Base-by-base conservation (phyloP, 2,113 vertebrate species). In the Fregetta grallaria region DNA sequence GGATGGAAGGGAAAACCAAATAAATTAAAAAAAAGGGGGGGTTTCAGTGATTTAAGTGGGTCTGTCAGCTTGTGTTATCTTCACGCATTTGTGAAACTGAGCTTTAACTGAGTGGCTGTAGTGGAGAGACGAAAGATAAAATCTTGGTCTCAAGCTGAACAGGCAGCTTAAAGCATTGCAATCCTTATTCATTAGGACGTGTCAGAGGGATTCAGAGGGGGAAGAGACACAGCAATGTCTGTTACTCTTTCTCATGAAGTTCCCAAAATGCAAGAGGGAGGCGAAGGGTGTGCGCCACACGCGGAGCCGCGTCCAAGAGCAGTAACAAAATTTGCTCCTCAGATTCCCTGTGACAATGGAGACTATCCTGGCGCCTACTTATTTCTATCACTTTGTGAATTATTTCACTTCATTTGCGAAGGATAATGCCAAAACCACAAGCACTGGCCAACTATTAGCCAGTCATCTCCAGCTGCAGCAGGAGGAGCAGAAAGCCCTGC, bases 61-160 rank as follows among this genome's bases (percentile, higher is more conserved):
- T 78, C 94, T 97, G 97, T 79, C 95, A 86, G 70, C 27, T 81
- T 82, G 36, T 65, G 81, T 88, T 95, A 87, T 14, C 86, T 86
- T 92, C 74, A 68, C 7, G 56, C 56, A 40, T 70, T 92, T 95
- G 86, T 79, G 89, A 87, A 91, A 85, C 58, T 15, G 9, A 81
- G 71, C 68, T 95, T 94, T 96, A 96, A 95, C 50, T 94, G 96
- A 86, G 52, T 81, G 72, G 65, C 75, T 81, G 76, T 71, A 56
- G 32, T 0, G 1, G 82, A 90, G 72, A 77, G 72, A 23, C 2
- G 2, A 71, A 88, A 84, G 83, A 86, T 30, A 84, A 82, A 81
- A 94, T 44, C 58, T 25, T 34, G 32, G 80, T 79, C 77, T 95
- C 49, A 34, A 50, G 73, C 82, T 16, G 66, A 91, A 53, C 32